Conservation (phyloP, 23 tunicate species). For the Trididemnum miniatum region DNA sequence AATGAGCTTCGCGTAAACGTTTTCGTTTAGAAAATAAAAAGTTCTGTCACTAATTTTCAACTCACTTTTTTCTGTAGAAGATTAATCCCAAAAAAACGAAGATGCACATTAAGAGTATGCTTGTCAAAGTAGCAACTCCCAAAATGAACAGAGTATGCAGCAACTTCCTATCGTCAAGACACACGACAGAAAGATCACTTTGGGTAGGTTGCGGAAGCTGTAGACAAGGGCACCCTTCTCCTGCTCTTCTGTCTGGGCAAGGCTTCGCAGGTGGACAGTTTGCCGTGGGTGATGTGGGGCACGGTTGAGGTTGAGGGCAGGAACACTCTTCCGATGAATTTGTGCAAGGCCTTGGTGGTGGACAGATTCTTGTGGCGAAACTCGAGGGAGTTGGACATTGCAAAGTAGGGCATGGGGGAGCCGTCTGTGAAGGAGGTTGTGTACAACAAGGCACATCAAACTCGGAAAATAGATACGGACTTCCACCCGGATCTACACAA, state of each 20-base stretch:
- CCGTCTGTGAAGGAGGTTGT: too few species aligned
- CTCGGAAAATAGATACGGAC: too few species aligned
- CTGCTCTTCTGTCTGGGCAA: background rate
- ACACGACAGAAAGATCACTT: background rate
- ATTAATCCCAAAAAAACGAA: conserved; percentile 2
- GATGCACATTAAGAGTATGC: conserved; percentile 18
- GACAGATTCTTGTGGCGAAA: too few species aligned
- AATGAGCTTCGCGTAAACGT: too few species aligned
- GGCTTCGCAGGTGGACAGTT: background rate
- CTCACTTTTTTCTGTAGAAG: conserved; percentile 6
- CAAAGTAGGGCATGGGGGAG: too few species aligned
- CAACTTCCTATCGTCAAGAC: background rate
- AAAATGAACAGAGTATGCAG: conserved; percentile 11
- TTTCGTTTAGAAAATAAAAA: too few species aligned
- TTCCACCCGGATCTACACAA: too few species aligned
- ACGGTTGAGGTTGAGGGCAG: background rate
- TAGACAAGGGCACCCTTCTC: background rate
- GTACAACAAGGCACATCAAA: too few species aligned
- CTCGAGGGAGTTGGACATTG: too few species aligned
- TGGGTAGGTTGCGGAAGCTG: background rate
- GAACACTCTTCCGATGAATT: too few species aligned
- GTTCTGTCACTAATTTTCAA: too few species aligned
- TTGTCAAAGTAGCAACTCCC: conserved; percentile 17
- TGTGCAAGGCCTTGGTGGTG: too few species aligned
- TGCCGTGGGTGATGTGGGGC: background rate